Base-by-base conservation (phyloP, 1,140 invertebrate genomes). In the Mactra quadrangularis region DNA sequence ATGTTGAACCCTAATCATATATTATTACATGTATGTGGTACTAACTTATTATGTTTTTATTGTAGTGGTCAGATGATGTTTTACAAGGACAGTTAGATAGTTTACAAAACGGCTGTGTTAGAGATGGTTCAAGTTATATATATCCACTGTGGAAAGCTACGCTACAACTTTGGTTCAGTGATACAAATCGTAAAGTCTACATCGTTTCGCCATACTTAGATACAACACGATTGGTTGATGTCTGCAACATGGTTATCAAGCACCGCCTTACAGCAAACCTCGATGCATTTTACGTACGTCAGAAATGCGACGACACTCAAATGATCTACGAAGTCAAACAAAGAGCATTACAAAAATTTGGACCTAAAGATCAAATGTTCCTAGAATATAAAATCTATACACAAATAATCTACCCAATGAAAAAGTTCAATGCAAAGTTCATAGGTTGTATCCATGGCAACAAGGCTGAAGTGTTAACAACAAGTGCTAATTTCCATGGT, bases 311-410 rank as follows among this genome's bases (percentile, higher is more conserved):
- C 45, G 35, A 78, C 7, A 60, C 17, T 3, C 41, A 33, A 29
- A 82, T 76, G 13, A 86, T 91, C 52, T 86, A 83, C 47, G 85
- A 89, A 55, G 82, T 90, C 1, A 87, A 85, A 70, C 59, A 72
- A 60, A 78, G 77, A 38, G 78, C 83, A 19, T 84, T 90, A 22
- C 52, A 81, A 22, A 60, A 84, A 33, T 87, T 84, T 59, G 64
- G 76, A 27, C 50, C 77, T 1, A 86, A 86, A 52, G 85, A 90
- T 55, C 86, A 87, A 77, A 85, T 90, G 7, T 87, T 87, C 27
- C 85, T 90, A n/a, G 90, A 91, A 35, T 91, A 91, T 68, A 90
- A 88, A 68, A 57, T 91, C 17, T 90, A 86, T 71, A 82, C 77
- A 38, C 82, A 62, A 13, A 86, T 89, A 66, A 75, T 90, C 17